Percentiles rank a stretch among this genome's conserved stretches.
These are phyloP conservation scores for Sitophilus oryzae DNA, from an alignment of 1,140 invertebrate species.

Conservation along the genomic window DNA sequence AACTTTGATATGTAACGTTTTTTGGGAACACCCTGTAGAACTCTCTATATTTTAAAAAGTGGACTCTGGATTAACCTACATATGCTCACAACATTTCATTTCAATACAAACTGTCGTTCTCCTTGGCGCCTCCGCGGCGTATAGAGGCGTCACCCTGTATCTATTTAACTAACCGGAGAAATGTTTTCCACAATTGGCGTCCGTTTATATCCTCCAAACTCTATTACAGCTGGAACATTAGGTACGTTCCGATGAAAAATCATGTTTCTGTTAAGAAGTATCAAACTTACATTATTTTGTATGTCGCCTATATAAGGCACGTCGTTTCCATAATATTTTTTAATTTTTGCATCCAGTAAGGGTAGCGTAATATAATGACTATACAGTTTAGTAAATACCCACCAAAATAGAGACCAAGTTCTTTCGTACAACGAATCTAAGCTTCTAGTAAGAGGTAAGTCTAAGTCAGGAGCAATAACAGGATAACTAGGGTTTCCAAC, in stretches of 20 bases:
- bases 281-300: constrained; percentile 27
- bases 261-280: constrained; percentile 28
- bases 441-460: constrained; percentile 35
- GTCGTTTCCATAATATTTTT: constrained; percentile 43
- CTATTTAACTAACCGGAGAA: too few species aligned
- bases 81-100: too few species aligned
- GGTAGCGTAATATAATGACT: constrained; percentile 17
- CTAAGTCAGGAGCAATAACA: constrained; percentile 43
- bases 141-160: too few species aligned
- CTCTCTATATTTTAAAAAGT: too few species aligned
- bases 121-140: too few species aligned
- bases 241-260: constrained; percentile 32
- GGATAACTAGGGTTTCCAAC: constrained; percentile 42
- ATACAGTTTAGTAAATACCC: constrained; percentile 14
- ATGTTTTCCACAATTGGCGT: too few species aligned
- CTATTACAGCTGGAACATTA: constrained; percentile 26
- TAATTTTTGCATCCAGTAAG: constrained; percentile 39
- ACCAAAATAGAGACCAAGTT: constrained; percentile 31
- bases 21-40: too few species aligned
- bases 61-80: too few species aligned
- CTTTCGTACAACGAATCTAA: constrained; percentile 45
- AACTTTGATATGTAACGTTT: too few species aligned
- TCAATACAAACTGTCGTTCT: too few species aligned
- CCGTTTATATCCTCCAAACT: too few species aligned
- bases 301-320: constrained; percentile 33